A percentile compares a stretch with the other conserved stretches of the same genome.
Evolutionary conservation across 2,797 vertebrate species (phyloP).

Genomic region (Sus cebifrons): DNA sequence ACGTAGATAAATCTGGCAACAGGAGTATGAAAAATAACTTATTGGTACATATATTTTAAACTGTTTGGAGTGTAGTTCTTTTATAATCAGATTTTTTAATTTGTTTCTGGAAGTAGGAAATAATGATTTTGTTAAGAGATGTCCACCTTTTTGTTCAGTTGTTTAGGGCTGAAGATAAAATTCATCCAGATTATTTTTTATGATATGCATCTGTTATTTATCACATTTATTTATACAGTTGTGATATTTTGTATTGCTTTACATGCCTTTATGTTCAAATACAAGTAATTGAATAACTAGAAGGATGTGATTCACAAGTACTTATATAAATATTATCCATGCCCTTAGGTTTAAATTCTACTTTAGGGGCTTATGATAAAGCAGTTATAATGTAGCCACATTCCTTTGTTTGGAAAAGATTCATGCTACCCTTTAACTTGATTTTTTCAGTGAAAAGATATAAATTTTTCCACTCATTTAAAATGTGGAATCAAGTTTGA

Average conservation of each 20-base stretch:
- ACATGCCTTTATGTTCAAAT: slow-evolving; percentile 61
- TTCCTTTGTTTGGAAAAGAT: slow-evolving; percentile 58
- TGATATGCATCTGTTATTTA: background rate
- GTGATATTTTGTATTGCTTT: slow-evolving; percentile 62
- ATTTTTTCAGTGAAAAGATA: slow-evolving; percentile 68
- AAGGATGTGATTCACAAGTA: slow-evolving; percentile 54
- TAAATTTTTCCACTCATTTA: slow-evolving; percentile 46
- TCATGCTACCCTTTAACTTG: slow-evolving; percentile 56
- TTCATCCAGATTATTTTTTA: slow-evolving; percentile 56
- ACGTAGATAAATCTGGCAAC: slow-evolving; percentile 18
- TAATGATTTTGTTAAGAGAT: slow-evolving; percentile 68
- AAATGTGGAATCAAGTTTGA: slow-evolving; percentile 64
- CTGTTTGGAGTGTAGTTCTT: background rate
- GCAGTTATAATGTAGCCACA: slow-evolving; percentile 6
- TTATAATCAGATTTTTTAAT: slow-evolving; percentile 37
- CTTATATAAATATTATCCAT: slow-evolving; percentile 35
- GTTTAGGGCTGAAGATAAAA: slow-evolving; percentile 48
- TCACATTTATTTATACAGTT: slow-evolving; percentile 44
- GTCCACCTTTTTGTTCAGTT: slow-evolving; percentile 49
- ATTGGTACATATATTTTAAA: slow-evolving; percentile 37
- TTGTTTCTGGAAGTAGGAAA: slow-evolving; percentile 52
- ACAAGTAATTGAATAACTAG: slow-evolving; percentile 36
- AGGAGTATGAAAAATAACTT: slow-evolving; percentile 45
- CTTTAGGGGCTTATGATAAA: slow-evolving; percentile 32
- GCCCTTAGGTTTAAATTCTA: slow-evolving; percentile 62